phyloP scores from a whole-genome alignment of 2,888 invertebrate species.

The Abscondita cerata region DNA sequence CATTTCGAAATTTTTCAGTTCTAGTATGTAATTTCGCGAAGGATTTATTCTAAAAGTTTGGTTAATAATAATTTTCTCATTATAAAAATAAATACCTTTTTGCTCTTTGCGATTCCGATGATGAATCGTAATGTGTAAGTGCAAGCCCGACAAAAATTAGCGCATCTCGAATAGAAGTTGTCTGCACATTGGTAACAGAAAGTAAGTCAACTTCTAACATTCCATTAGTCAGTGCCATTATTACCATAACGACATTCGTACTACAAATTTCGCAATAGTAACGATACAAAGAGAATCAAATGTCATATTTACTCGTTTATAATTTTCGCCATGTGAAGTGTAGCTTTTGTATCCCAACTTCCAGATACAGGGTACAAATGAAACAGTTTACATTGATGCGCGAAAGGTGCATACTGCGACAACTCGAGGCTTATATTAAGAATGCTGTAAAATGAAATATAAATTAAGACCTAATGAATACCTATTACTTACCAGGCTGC shows the following conservation, averaged over 20 bases:
- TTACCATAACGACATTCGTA: conserved; percentile 45
- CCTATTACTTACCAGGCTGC: conserved; percentile 60
- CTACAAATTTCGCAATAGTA: conserved; percentile 11
- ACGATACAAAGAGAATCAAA: background rate
- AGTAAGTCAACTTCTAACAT: conserved; percentile 58
- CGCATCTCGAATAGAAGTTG: conserved; percentile 56
- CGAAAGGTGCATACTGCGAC: conserved; percentile 61
- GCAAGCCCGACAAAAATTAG: conserved; percentile 41
- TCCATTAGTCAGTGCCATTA: conserved; percentile 43
- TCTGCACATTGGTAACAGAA: conserved; percentile 45
- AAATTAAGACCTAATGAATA: conserved; percentile 22
- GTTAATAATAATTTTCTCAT: background rate
- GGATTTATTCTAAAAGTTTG: conserved; percentile 15
- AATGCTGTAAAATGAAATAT: conserved; percentile 55
- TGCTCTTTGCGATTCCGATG: background rate
- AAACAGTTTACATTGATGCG: conserved; percentile 66
- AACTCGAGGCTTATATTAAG: conserved; percentile 60
- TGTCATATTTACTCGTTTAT: conserved; percentile 63
- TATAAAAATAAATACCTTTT: conserved; percentile 12
- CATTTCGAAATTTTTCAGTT: conserved; percentile 50
- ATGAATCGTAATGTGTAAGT: conserved; percentile 11
- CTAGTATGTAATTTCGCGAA: conserved; percentile 41
- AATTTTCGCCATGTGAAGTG: conserved; percentile 65
- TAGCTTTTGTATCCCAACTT: conserved; percentile 64
- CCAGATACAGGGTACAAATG: conserved; percentile 63